Evolutionary conservation across 2,888 invertebrate species (phyloP), one percentile per base, ranked within the genome.

Genomic region (Coleophora flavipennella): DNA sequence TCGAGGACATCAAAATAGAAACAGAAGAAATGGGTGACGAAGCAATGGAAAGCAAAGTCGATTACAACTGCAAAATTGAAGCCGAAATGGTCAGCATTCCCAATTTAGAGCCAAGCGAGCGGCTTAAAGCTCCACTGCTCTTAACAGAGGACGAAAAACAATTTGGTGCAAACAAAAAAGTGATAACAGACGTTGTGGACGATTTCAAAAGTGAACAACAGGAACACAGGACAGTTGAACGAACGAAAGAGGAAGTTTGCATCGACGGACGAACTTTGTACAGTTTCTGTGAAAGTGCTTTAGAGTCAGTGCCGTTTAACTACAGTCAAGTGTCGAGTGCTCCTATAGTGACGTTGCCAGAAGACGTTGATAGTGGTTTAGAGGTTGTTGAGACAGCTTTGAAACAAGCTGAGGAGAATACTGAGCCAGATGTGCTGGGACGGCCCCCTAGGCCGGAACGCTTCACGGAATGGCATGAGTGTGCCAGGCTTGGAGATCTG

Each of bases 401-500:
- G 35, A 44, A 50, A 33, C 35, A 10, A 1, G 45, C 39, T 7
- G 44, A 43, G 6, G 46, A 41, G 8, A 46, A 45, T 2, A 43
- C 45, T 20, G 36, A 20, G 28, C 46, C 46, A 25, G 74, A 74
- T 51, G 55, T 39, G 41, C 50, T 76, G 14, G 69, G 66, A 26
- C 65, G 80, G 31, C 79, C 81, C 6, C 31, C 35, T 13, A 55
- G 69, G 2, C 51, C 66, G 2, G 42, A 48, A 11, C 86, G 86
- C 63, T 98, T 97, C 87, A 89, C 92, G 53, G 94, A 96, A 85
- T 98, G 97, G 96, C 93, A 96, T 76, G 92, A 96, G 85, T 91
- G 94, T 68, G 89, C 93, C 46, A 89, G 88, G 60, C 89, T 93
- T 65, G 92, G 91, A 65, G 92, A 93, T 67, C 89, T 97, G 71